Conservation (phyloP, 2,113 vertebrate species). For the Hippopotamus amphibius region DNA sequence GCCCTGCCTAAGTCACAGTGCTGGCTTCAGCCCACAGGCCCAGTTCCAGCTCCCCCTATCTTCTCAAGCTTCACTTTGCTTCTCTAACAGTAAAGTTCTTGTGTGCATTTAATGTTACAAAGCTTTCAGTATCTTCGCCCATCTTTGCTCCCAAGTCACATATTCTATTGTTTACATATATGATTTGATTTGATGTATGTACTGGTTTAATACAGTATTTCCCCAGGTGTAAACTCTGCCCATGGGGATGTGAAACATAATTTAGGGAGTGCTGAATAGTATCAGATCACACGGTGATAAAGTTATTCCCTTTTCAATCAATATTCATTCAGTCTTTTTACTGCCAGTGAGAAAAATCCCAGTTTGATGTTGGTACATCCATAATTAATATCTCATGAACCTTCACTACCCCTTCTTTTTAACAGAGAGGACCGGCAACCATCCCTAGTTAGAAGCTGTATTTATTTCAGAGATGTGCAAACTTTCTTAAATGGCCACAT, state of each 20-base stretch:
- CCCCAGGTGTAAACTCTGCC: not conserved
- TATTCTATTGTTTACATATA: not conserved
- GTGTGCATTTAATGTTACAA: not conserved
- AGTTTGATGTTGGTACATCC: not conserved
- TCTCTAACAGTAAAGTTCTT: not conserved
- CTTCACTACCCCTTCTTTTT: not conserved
- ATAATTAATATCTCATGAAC: not conserved
- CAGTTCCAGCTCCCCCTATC: not conserved
- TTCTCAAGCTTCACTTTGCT: not conserved
- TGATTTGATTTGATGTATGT: not conserved
- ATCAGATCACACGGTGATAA: not conserved
- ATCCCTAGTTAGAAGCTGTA: not conserved
- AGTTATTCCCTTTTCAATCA: not conserved
- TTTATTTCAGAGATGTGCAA: not conserved
- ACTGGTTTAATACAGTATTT: not conserved
- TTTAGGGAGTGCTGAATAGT: not conserved
- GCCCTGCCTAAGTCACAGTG: not conserved
- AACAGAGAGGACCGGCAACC: not conserved
- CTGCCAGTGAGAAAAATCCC: slow-evolving; percentile 21
- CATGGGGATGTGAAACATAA: not conserved
- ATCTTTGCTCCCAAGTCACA: not conserved
- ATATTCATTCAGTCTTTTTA: not conserved
- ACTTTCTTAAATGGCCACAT: not conserved
- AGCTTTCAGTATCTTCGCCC: not conserved
- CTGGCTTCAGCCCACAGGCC: not conserved